phyloP scores from a whole-genome alignment of 2,888 invertebrate genomes.

The Chaitophorus viminalis region DNA sequence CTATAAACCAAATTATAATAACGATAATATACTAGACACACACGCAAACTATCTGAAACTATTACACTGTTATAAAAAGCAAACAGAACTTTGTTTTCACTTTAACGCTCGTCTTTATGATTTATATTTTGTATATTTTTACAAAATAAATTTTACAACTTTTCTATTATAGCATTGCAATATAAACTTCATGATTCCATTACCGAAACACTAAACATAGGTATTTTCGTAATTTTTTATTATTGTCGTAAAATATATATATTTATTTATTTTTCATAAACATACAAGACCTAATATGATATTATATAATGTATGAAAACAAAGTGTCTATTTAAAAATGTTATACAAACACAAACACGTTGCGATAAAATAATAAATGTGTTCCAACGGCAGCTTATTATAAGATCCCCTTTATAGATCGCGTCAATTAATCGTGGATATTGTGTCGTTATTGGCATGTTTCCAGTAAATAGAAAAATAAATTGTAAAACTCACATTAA shows the following conservation, averaged over 20 bases:
- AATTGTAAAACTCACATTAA: background rate
- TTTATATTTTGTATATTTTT: background rate
- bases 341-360: no score
- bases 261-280: background rate
- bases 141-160: no score
- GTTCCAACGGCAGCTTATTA: background rate
- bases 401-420: background rate
- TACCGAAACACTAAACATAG: background rate
- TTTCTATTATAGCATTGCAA: background rate
- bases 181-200: background rate
- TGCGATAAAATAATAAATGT: background rate
- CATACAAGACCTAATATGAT: no score
- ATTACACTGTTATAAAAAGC: no score
- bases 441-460: background rate
- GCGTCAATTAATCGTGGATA: background rate
- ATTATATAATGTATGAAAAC: no score
- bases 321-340: no score
- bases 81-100: no score
- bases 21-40: no score
- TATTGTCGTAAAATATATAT: background rate
- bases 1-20: no score
- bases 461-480: background rate
- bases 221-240: background rate
- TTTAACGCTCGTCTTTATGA: background rate
- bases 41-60: no score